Evolutionary conservation across 2,113 vertebrate genomes (phyloP).

Genomic region (Tichodroma muraria): DNA sequence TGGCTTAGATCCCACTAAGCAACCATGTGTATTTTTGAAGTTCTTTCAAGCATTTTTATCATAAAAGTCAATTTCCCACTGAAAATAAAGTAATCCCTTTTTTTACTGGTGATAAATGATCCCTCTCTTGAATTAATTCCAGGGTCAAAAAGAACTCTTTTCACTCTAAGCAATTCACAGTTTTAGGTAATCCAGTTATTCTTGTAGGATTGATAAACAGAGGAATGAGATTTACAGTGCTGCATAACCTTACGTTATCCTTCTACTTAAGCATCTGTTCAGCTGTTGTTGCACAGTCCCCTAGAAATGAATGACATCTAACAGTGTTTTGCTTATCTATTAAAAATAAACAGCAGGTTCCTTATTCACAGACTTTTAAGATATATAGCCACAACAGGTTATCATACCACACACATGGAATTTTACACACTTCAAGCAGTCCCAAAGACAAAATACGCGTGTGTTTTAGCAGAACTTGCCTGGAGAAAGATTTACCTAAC

Average conservation of each 20-base stretch:
- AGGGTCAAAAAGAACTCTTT: background rate
- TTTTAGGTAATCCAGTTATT: background rate
- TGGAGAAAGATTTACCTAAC: background rate
- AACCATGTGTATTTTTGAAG: background rate
- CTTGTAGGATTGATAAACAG: background rate
- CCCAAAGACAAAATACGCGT: background rate
- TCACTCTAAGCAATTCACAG: background rate
- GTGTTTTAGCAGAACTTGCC: background rate
- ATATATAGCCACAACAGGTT: background rate
- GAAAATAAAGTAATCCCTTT: background rate
- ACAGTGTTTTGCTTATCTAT: background rate
- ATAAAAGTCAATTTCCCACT: background rate
- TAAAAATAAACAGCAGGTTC: background rate
- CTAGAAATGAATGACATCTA: background rate
- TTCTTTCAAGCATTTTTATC: background rate
- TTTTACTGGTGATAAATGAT: background rate
- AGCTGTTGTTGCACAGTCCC: background rate
- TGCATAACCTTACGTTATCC: fast-evolving
- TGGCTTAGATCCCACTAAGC: background rate
- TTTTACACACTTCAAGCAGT: background rate
- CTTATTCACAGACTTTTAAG: background rate
- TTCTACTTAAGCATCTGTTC: background rate
- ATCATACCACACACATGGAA: background rate
- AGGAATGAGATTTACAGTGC: background rate
- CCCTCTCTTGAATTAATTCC: background rate